Evolutionary conservation across 2,888 invertebrate species (phyloP).

Genomic region (Shargacucullia verbasci): DNA sequence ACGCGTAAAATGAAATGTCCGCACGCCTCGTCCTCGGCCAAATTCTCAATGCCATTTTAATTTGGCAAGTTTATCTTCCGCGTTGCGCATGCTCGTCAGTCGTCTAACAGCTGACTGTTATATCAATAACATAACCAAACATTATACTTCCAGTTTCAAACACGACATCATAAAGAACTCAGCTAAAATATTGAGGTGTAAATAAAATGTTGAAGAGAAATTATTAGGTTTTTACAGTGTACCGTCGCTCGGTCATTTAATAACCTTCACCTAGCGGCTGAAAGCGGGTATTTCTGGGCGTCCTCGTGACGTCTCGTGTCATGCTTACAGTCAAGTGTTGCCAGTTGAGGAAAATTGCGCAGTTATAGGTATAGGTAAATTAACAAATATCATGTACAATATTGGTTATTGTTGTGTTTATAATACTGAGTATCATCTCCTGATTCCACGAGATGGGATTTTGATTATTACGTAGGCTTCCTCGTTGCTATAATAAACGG

Average conservation of each 20-base stretch:
- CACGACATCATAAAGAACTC: slow-evolving; percentile 19
- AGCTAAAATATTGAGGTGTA: slow-evolving; percentile 1
- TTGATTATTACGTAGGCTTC: too few relatives aligned
- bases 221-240: slow-evolving; percentile 31
- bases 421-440: too few relatives aligned
- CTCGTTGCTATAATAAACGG: too few relatives aligned
- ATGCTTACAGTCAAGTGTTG: slow-evolving; percentile 75
- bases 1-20: slow-evolving; percentile 48
- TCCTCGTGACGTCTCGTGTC: slow-evolving; percentile 85
- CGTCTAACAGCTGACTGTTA: slow-evolving; percentile 70
- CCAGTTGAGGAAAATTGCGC: slow-evolving; percentile 50
- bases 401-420: too few relatives aligned
- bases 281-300: slow-evolving; percentile 84
- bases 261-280: slow-evolving; percentile 86
- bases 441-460: too few relatives aligned
- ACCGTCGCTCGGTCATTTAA: slow-evolving; percentile 47
- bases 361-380: slow-evolving; percentile 2
- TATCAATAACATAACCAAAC: slow-evolving; percentile 65
- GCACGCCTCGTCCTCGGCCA: slow-evolving; percentile 40
- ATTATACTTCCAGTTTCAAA: slow-evolving; percentile 12
- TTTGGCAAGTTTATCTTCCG: slow-evolving; percentile 69
- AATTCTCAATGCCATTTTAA: slow-evolving; percentile 65
- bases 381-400: too few relatives aligned
- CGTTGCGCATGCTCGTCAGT: slow-evolving; percentile 66
- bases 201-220: slow-evolving; percentile 13